Percentiles rank a stretch among this genome's conserved stretches.
These are phyloP conservation scores for Platyscapa corneri DNA, from an alignment of 1,140 invertebrate genomes.

Conservation along the genomic window DNA sequence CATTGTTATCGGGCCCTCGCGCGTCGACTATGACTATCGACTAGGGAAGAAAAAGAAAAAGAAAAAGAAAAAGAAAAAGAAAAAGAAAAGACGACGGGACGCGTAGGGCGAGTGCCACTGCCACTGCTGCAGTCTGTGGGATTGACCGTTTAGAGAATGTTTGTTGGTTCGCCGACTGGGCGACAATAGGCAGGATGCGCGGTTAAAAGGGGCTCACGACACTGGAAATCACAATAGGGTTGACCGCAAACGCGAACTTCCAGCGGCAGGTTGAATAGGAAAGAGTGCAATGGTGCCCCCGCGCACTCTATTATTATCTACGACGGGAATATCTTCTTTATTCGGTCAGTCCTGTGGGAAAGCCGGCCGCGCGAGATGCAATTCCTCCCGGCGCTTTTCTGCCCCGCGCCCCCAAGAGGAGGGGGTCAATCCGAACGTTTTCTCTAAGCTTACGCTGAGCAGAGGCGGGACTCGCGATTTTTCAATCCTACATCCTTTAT, in stretches of 20 bases:
- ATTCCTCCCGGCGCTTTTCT: background rate
- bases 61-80: too few relatives aligned
- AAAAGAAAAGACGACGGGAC: conserved; percentile 15
- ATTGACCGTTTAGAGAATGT: conserved; percentile 40
- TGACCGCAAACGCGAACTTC: conserved; percentile 50
- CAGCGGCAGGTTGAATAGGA: conserved; percentile 27
- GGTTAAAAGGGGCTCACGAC: conserved; percentile 25
- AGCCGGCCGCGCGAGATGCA: conserved; percentile 5
- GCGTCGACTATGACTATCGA: background rate
- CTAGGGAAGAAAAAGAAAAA: conserved; percentile 29
- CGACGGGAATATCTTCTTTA: conserved; percentile 24
- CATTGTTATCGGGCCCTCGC: background rate
- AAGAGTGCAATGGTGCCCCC: conserved; percentile 9
- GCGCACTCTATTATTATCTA: conserved; percentile 37
- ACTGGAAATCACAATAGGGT: conserved; percentile 57
- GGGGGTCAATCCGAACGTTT: background rate
- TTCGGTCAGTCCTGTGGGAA: conserved; percentile 43
- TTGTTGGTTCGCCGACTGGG: background rate
- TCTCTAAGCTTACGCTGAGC: background rate
- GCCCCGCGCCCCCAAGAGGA: too few relatives aligned
- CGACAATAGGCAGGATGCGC: conserved; percentile 58
- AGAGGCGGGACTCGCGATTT: background rate
- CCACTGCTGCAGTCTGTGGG: too few relatives aligned
- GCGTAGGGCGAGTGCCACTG: too few relatives aligned
- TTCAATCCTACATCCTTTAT: background rate